Conservation (phyloP, 2,113 vertebrate genomes). For the Ceratotherium simum region DNA sequence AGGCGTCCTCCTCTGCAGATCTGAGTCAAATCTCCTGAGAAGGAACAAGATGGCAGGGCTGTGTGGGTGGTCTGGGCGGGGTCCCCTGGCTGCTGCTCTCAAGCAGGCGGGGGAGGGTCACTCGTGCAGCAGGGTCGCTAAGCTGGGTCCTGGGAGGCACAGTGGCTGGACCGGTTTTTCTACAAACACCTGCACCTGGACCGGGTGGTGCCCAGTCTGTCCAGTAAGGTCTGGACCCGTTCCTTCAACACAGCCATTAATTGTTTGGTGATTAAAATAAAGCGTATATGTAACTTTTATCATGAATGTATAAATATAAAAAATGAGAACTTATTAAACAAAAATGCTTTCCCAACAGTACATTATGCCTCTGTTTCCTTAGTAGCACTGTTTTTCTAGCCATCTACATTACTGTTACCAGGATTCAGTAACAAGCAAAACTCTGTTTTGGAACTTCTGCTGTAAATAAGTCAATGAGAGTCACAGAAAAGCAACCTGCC, state of each 20-base stretch:
- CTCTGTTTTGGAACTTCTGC: not conserved
- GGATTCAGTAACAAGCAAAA: not conserved
- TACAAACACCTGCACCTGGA: not conserved
- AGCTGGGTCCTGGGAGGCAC: not conserved
- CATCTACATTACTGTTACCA: no score
- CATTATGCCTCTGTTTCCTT: rapidly evolving
- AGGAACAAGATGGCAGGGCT: rapidly evolving
- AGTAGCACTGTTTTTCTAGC: no score
- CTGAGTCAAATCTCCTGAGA: not conserved
- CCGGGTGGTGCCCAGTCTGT: not conserved
- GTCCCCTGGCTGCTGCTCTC: not conserved
- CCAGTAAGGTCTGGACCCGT: rapidly evolving
- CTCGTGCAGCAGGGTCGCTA: no score
- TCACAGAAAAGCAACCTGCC: not conserved
- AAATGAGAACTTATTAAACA: not conserved
- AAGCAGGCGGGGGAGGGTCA: no score
- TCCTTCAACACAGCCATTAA: not conserved
- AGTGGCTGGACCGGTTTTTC: not conserved
- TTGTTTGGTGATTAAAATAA: not conserved
- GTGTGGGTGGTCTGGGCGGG: not conserved
- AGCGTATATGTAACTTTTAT: not conserved
- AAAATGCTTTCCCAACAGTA: no score
- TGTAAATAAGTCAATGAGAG: not conserved
- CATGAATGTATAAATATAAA: not conserved
- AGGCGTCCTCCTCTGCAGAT: not conserved